phyloP scores from a whole-genome alignment of 2,113 vertebrate genomes.

The Gorsachius goisagi region DNA sequence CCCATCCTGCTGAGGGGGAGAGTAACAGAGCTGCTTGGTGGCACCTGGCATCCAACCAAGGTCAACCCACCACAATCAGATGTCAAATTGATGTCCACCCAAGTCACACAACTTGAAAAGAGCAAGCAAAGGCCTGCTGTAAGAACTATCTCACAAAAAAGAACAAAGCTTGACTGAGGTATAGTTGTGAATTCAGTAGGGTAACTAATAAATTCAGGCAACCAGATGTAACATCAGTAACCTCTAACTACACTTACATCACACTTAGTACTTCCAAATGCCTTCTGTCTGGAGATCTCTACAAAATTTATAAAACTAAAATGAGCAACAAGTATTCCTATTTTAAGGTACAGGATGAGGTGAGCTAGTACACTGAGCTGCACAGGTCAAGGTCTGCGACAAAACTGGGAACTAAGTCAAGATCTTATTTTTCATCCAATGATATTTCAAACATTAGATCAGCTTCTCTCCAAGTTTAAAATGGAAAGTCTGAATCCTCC shows the following conservation, averaged over 20 bases:
- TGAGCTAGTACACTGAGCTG: not conserved
- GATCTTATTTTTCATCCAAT: not conserved
- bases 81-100: not conserved
- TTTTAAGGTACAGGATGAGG: not conserved
- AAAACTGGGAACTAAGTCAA: not conserved
- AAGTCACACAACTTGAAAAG: not conserved
- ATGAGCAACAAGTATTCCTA: not conserved
- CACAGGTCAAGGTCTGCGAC: not conserved
- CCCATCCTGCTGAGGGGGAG: no score
- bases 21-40: no score
- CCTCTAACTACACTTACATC: not conserved
- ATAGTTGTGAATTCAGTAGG: not conserved
- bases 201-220: not conserved
- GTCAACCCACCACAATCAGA: not conserved
- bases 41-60: no score
- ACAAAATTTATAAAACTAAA: not conserved
- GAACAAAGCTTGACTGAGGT: not conserved
- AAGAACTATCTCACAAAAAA: not conserved
- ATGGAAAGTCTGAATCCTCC: not conserved
- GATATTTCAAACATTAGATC: not conserved
- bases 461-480: not conserved
- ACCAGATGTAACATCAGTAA: not conserved
- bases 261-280: not conserved
- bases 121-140: not conserved
- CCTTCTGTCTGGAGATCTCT: not conserved